Evolutionary conservation across 1,140 invertebrate species (phyloP), one percentile per base, ranked within the genome.

Genomic region (Zaprionus vittiger): DNA sequence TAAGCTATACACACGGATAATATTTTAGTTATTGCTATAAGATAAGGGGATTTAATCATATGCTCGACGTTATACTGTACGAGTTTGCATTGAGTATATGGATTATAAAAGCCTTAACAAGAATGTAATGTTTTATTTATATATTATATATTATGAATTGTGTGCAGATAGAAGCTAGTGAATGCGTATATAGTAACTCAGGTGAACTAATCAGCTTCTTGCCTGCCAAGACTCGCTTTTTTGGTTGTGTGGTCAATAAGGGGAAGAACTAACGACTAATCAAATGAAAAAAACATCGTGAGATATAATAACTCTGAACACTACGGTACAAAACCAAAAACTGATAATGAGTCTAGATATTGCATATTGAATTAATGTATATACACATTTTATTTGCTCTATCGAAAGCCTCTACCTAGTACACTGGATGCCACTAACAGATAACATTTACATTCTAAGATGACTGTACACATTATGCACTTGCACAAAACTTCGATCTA

Each of bases 281-380:
- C 38, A 61, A 61, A 47, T 61, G 1, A 61, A 47, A 7, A 28
- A 3, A 34, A 61, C 24, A 61, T 41, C 28, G 59, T 61, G 38
- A 20, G 24, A n/a, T 9, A 24, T 24, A 14, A 26, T 17, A 26
- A 52, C n/a, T 47, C 17, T 24, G 41, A 4, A 24, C 24, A 72
- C 62, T 59, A 72, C 62, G 17, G 37, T 66, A 38, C 54, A 31
- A 66, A 66, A 66, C 28, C 24, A 44, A 24, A 52, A 52, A 59
- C 14, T 49, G 34, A 56, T 28, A 56, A 56, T 55, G 24, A 26
- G 2, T 28, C 49, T 54, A 54, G 22, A 26, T 60, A 55, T 63
- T 63, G 20, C 47, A 34, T 17, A 63, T 31, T 73, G 24, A 24
- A 60, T 20, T 22, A 24, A 72, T 72, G 54, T 72, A 57, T 72